Evolutionary conservation across 2,797 vertebrate genomes (phyloP).

Genomic region (Petrocephalus sullivani): DNA sequence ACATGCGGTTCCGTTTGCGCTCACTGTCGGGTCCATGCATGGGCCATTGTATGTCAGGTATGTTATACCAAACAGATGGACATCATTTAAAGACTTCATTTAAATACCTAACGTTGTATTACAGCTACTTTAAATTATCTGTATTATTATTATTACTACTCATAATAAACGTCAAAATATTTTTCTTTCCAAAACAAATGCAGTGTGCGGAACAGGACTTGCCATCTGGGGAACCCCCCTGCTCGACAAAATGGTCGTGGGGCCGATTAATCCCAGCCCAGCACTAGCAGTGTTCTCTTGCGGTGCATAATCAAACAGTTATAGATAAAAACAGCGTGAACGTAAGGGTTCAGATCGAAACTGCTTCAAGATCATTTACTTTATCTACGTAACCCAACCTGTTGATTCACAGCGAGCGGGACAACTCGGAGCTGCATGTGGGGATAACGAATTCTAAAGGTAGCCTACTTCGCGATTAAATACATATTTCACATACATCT

Average conservation of each 20-base stretch:
- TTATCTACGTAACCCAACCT: not conserved
- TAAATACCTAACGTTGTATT: not conserved
- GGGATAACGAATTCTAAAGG: constrained; percentile 64
- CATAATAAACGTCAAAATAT: not conserved
- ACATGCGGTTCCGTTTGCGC: constrained; percentile 37
- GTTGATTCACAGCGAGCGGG: constrained; percentile 57
- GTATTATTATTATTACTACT: not conserved
- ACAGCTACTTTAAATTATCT: not conserved
- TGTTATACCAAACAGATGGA: not conserved
- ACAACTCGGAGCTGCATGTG: constrained; percentile 70
- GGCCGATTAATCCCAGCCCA: not conserved
- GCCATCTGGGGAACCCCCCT: not conserved
- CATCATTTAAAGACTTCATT: not conserved
- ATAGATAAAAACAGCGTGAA: not conserved
- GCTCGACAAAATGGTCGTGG: not conserved
- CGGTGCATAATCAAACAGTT: not conserved
- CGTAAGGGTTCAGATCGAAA: not conserved
- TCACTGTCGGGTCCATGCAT: constrained; percentile 40
- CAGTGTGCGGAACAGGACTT: not conserved
- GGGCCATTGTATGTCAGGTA: constrained; percentile 45
- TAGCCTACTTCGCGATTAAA: constrained; percentile 34
- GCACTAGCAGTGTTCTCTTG: not conserved
- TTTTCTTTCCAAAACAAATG: not conserved
- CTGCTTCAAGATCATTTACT: not conserved
- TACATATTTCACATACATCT: not conserved